phyloP scores from a whole-genome alignment of 2,888 invertebrate genomes.

The Aspidiotus destructor region DNA sequence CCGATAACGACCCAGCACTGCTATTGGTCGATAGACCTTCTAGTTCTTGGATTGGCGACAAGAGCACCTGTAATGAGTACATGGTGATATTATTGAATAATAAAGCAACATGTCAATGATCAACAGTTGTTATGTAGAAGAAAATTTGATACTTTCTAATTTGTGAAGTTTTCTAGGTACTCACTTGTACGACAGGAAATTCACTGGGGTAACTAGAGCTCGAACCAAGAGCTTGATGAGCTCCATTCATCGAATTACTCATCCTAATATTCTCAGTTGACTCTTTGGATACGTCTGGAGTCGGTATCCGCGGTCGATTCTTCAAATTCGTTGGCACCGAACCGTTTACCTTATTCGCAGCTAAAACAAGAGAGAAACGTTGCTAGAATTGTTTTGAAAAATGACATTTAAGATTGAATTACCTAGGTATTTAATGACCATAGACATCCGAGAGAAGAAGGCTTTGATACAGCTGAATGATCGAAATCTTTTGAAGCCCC shows the following conservation, averaged over 20 bases:
- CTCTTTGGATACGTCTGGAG: conserved; percentile 78
- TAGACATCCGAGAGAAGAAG: too few relatives aligned
- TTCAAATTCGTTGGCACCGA: conserved; percentile 58
- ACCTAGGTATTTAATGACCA: too few relatives aligned
- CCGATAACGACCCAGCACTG: conserved; percentile 6
- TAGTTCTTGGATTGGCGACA: conserved; percentile 75
- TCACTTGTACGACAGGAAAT: conserved; percentile 37
- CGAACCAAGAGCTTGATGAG: conserved; percentile 19
- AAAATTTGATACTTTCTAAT: too few relatives aligned
- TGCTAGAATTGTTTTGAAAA: too few relatives aligned
- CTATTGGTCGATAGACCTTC: conserved; percentile 43
- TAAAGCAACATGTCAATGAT: neutral
- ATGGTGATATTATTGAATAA: neutral
- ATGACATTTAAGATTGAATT: too few relatives aligned
- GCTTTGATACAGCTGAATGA: too few relatives aligned
- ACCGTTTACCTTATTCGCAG: conserved; percentile 60
- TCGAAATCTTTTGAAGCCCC: too few relatives aligned
- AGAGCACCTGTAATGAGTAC: conserved; percentile 52
- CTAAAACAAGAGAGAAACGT: conserved; percentile 38
- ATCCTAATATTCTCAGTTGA: conserved; percentile 40
- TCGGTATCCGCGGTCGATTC: conserved; percentile 77
- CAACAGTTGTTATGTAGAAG: too few relatives aligned
- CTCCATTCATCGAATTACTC: conserved; percentile 26
- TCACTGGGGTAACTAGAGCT: conserved; percentile 24
- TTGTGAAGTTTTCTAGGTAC: neutral